Evolutionary conservation across 2,113 vertebrate genomes (phyloP), one percentile per base, ranked within the genome.

Genomic region (Triplophysa dalaica): DNA sequence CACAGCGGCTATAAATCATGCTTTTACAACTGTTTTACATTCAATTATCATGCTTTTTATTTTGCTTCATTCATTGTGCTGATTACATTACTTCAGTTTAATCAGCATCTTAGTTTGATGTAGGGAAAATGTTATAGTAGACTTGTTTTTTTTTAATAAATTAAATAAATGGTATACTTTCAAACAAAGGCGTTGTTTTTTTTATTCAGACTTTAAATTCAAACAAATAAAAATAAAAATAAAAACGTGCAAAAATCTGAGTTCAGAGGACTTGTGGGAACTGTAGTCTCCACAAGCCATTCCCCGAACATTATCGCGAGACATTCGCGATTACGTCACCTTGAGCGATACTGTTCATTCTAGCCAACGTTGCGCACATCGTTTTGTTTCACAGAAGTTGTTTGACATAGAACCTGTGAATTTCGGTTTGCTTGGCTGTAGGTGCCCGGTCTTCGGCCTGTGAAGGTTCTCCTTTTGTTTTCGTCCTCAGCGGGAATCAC

Each of bases 401-500:
- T 75, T n/a, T n/a, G 29, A 24, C 63, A 75, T 2, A 38, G 19
- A 17, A 8, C 14, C 0, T 52, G 17, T 0, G 29, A 10, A 16
- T 63, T 72, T 61, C n/a, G 1, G n/a, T 21, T 52, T 11, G 3
- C 2, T 52, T 38, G 43, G 41, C 6, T 8, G 48, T 16, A 21
- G 19, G 21, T 33, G 26, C 13, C 50, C 17, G 21, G 33, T 26
- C 22, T 5, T 63, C 12, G 29, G 38, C 4, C 17, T 62, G 54
- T 63, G 38, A 64, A n/a, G 69, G 66, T 43, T 54, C n/a, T 16
- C 58, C 29, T 61, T 63, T 58, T 70, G 63, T 60, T 83, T 60
- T 70, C 54, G 78, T 66, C 69, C 73, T 83, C 38, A 43, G 75
- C 82, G 80, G 79, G 75, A 70, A 83, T 78, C 77, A 72, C 70